Percentiles rank a stretch among this genome's conserved stretches.
phyloP scores from a whole-genome alignment of 2,888 invertebrate genomes.

The Nematopogon swammerdamellus region DNA sequence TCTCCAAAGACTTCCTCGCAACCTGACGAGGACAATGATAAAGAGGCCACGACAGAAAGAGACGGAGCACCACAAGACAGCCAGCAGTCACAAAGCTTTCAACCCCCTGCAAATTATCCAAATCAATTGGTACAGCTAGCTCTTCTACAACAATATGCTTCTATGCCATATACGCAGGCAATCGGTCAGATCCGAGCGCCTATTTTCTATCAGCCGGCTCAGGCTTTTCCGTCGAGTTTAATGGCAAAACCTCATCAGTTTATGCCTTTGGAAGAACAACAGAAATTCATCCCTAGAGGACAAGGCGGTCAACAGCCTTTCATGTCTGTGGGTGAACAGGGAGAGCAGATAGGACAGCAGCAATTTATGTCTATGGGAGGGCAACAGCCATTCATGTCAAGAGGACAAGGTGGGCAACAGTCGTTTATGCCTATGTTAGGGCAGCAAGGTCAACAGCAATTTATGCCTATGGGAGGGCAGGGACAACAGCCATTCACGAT shows the following conservation, averaged over 20 bases:
- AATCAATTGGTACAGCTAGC: constrained; percentile 35
- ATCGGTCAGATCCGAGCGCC: constrained; percentile 26
- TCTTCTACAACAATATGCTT: constrained; percentile 26
- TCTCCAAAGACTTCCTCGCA: no score
- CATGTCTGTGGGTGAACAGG: constrained; percentile 14
- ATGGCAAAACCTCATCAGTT: constrained; percentile 30
- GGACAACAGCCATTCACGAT: no score
- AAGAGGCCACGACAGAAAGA: constrained; percentile 13
- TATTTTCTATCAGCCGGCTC: constrained; percentile 23
- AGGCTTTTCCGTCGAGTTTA: constrained; percentile 34
- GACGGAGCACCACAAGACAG: constrained; percentile 37
- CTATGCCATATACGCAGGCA: constrained; percentile 22
- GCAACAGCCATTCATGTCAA: no score
- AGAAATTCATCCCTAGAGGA: constrained; percentile 4
- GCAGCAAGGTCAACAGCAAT: no score
- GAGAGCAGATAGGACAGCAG: constrained; percentile 11
- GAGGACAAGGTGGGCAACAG: no score
- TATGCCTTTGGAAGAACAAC: constrained; percentile 5
- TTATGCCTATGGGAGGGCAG: no score
- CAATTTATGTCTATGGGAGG: no score
- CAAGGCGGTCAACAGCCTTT: constrained; percentile 9
- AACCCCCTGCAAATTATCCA: constrained; percentile 36
- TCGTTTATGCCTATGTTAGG: no score
- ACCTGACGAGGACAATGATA: no score
- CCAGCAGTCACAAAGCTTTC: constrained; percentile 30